Conservation (phyloP, 1,140 invertebrate species). For the Euglossa dilemma region DNA sequence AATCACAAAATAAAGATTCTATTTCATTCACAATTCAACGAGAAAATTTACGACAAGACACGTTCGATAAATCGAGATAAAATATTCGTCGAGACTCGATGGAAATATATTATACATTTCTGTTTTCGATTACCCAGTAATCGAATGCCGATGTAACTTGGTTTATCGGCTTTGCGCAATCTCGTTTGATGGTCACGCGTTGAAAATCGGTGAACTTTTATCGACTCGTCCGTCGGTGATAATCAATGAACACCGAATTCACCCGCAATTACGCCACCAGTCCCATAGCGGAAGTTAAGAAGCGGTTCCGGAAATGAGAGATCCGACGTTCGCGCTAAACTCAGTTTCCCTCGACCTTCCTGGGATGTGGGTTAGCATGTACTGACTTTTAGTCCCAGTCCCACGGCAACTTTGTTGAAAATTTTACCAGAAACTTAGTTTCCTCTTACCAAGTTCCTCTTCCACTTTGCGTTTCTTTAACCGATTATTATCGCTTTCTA, state of each 20-base stretch:
- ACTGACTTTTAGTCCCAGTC: not conserved
- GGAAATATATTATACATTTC: no score
- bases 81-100: no score
- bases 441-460: not conserved
- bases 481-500: no score
- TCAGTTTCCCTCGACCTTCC: slow-evolving; percentile 69
- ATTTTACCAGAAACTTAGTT: not conserved
- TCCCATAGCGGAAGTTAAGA: slow-evolving; percentile 77
- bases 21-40: no score
- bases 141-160: no score
- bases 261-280: slow-evolving; percentile 67
- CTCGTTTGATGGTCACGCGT: not conserved
- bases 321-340: slow-evolving; percentile 71
- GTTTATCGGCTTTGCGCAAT: no score
- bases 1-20: no score
- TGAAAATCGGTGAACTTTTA: not conserved
- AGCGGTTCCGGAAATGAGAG: slow-evolving; percentile 81
- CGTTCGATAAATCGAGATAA: no score
- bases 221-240: not conserved
- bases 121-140: no score
- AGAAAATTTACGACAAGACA: no score
- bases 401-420: not conserved
- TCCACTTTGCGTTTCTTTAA: not conserved
- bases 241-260: slow-evolving; percentile 25
- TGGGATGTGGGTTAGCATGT: slow-evolving; percentile 55